phyloP scores from a whole-genome alignment of 2,113 vertebrate genomes.

The Haemorhous mexicanus region DNA sequence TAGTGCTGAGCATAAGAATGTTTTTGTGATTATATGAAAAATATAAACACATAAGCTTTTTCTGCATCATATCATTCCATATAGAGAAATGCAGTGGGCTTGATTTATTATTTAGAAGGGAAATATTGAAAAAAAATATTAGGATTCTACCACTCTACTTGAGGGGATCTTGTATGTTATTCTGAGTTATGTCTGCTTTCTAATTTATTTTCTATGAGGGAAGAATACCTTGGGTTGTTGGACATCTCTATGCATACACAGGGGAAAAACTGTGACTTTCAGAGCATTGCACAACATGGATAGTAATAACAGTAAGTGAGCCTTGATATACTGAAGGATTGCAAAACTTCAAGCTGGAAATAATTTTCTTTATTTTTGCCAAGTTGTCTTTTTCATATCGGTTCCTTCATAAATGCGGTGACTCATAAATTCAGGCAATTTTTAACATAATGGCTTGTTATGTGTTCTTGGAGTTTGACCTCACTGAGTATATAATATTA shows the following conservation, averaged over 20 bases:
- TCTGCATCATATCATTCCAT: neutral
- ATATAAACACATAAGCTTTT: neutral
- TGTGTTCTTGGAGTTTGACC: constrained; percentile 59
- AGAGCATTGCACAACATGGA: constrained; percentile 52
- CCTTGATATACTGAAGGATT: constrained; percentile 44
- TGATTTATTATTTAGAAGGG: constrained; percentile 64
- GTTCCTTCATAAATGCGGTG: constrained; percentile 61
- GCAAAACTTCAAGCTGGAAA: constrained; percentile 44
- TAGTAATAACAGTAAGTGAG: constrained; percentile 66
- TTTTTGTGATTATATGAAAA: constrained; percentile 29
- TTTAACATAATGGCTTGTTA: constrained; percentile 63
- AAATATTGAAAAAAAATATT: constrained; percentile 61
- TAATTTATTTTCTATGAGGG: constrained; percentile 57
- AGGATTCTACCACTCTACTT: constrained; percentile 48
- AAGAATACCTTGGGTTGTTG: constrained; percentile 61
- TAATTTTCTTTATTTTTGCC: constrained; percentile 48
- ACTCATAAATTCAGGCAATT: constrained; percentile 63
- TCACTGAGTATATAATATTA: constrained; percentile 12
- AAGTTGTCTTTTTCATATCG: constrained; percentile 58
- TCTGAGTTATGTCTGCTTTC: constrained; percentile 27
- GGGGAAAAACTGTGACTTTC: constrained; percentile 38
- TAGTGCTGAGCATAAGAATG: neutral
- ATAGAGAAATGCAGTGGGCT: constrained; percentile 1
- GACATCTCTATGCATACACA: constrained; percentile 58
- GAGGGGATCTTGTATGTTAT: constrained; percentile 51